A percentile compares a stretch with the other conserved stretches of the same genome.
These are phyloP conservation scores for Arnoldichthys spilopterus DNA, from an alignment of 2,797 vertebrate genomes.

Conservation along the genomic window DNA sequence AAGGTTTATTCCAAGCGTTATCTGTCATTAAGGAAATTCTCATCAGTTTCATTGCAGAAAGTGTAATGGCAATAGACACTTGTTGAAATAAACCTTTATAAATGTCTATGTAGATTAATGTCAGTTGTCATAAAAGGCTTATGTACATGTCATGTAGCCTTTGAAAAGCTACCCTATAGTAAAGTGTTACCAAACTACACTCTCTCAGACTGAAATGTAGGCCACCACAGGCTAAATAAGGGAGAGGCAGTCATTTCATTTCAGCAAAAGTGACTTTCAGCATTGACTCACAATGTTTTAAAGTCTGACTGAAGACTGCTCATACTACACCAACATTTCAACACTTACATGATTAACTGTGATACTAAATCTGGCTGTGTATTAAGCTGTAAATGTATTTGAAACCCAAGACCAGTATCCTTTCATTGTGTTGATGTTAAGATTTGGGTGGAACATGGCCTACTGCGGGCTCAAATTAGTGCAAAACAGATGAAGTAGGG, in stretches of 20 bases:
- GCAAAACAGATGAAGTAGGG: neutral
- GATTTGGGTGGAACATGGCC: constrained; percentile 6
- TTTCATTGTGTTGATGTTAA: constrained; percentile 17
- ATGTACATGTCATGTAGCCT: too few species aligned
- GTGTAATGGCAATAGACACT: too few species aligned
- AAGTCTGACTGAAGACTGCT: neutral
- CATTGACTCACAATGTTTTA: neutral
- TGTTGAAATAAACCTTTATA: too few species aligned
- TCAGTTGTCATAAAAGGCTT: too few species aligned
- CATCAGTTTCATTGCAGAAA: too few species aligned
- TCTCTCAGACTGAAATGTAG: neutral
- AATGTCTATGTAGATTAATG: too few species aligned
- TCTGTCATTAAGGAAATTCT: too few species aligned
- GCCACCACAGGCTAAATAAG: neutral
- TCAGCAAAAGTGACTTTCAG: neutral
- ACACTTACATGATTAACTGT: constrained; percentile 17
- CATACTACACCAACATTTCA: constrained; percentile 4
- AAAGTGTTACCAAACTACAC: neutral
- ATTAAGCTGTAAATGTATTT: constrained; percentile 12
- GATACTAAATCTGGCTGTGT: constrained; percentile 1
- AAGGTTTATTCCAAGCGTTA: too few species aligned
- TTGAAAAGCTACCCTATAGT: too few species aligned
- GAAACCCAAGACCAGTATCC: neutral
- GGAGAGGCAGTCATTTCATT: neutral
- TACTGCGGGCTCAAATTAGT: neutral